Conservation (phyloP, 1,140 invertebrate genomes). For the Saccostrea cuccullata region DNA sequence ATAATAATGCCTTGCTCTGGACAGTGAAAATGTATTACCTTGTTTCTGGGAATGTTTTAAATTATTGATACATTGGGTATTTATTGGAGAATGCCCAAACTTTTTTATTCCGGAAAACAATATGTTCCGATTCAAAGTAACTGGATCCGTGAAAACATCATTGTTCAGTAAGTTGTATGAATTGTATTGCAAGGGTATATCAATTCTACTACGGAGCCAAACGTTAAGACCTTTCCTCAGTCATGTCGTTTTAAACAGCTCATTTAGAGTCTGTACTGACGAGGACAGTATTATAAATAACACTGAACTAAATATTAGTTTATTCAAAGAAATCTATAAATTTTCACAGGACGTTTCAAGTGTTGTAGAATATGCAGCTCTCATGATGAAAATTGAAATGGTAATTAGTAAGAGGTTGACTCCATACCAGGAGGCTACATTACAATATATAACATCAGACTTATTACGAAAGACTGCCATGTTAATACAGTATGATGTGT, state of each 20-base stretch:
- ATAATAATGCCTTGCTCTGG: too few relatives aligned
- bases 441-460: background rate
- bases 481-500: too few relatives aligned
- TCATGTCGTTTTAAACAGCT: background rate
- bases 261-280: background rate
- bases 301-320: background rate
- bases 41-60: too few relatives aligned
- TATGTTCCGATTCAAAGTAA: constrained; percentile 40
- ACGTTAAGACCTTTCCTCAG: background rate
- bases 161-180: background rate
- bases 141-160: background rate
- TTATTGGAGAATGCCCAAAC: background rate
- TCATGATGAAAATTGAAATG: too few relatives aligned
- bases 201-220: background rate
- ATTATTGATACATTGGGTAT: too few relatives aligned
- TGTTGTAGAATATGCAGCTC: background rate
- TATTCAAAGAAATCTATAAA: background rate
- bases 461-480: background rate
- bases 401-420: background rate
- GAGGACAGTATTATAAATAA: background rate
- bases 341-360: too few relatives aligned
- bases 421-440: background rate
- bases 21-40: too few relatives aligned
- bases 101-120: constrained; percentile 49
- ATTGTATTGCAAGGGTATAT: background rate